Evolutionary conservation across 2,888 invertebrate genomes (phyloP), one percentile per base, ranked within the genome.

Genomic region (Argyresthia goedartella): DNA sequence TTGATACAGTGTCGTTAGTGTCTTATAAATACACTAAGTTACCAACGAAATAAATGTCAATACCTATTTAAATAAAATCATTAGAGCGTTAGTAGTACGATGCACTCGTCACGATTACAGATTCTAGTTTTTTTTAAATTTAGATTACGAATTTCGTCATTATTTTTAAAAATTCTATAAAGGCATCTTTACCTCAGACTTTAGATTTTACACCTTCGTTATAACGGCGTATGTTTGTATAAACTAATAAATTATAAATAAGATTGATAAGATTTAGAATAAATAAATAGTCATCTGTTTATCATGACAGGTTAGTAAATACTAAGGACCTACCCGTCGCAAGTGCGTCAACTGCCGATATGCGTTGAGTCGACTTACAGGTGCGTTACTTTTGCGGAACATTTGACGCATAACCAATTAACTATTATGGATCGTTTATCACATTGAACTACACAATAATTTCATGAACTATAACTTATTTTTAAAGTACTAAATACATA

Each of bases 121-220:
- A 16, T 72, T 72, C 76, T 63, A 75, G 68, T 77, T 42, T 25
- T 25, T 25, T 25, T 25, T 25, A n/a, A n/a, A 25, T 25, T 25
- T 25, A 25, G 25, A 25, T 25, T 71, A 76, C 71, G 70, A 70
- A 71, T 74, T 76, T 73, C 73, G 66, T 80, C 74, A 72, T 75
- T 79, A 74, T 69, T 64, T 74, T 76, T 82, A 81, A 81, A 79
- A 81, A 82, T 84, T 85, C 86, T 86, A 86, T 77, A 79, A 86
- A 86, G 86, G 86, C 86, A 85, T 82, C 85, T 81, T 82, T 76
- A 85, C 85, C 85, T 86, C 86, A 86, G 86, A 86, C 86, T 86
- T 86, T 80, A 82, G 81, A 80, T 81, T 82, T 77, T 71, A 80
- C 84, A 81, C 84, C 85, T 67, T 74, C 81, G 72, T 72, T 71